Base-by-base conservation (phyloP, 2,888 invertebrate species). In the Graphium colonna region DNA sequence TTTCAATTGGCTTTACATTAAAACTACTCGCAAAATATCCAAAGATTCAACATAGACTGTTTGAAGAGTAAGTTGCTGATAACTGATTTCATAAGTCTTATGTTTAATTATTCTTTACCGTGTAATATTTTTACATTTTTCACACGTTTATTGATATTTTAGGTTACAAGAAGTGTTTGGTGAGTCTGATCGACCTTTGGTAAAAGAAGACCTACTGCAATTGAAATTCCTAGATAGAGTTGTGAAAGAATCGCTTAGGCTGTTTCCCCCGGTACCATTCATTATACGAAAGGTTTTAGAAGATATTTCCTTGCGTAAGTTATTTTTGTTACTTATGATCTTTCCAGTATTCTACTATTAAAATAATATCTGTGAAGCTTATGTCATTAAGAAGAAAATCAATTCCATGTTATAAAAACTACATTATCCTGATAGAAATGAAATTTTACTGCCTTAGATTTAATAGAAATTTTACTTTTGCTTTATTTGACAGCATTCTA, bases 181-280 rank as follows among this genome's bases (percentile, higher is more conserved):
- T 1, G 79, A 81, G 52, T 71, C 78, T 0, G 75, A 83, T 42
- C 73, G 85, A 4, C 72, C 73, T 1, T 50, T 86, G 21, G 71
- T 68, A 0, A 88, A 87, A 57, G 82, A 81, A 31, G 88, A 89
- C 61, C 60, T 87, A 31, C 33, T 54, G 7, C 71, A 74, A 36
- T 60, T 88, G 26, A 79, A 79, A 60, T 88, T 81, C 53, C 60
- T 86, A 50, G 87, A 86, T 26, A 64, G 81, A 57, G 86, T 88
- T 0, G 68, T 88, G 0, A 88, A 87, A 51, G 88, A 89, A 56
- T 75, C 83, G 0, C 55, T 89, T 1, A 68, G 88, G 40, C 64
- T 89, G 4, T 89, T 77, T 46, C 85, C 88, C 3, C 85, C 87
- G 0, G 88, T 80, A 7, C 88, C 88, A 15, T 79, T 88, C 53